Conservation (phyloP, 2,113 vertebrate species). For the Onychostoma macrolepis region DNA sequence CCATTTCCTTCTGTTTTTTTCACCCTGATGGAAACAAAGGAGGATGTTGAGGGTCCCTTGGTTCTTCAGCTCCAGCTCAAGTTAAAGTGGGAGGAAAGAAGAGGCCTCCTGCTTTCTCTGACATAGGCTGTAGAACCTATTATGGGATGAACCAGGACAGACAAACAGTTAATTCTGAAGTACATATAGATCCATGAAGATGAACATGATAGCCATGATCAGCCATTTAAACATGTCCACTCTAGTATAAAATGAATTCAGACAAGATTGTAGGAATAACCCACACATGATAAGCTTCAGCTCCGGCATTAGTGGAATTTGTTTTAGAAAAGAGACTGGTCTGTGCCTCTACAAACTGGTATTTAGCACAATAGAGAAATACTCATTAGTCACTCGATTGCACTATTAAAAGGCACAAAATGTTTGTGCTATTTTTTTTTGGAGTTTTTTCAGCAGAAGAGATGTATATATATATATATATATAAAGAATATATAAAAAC, state of each 20-base stretch:
- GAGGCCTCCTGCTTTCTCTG: slow-evolving; percentile 18
- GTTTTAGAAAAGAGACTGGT: background rate
- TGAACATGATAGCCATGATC: background rate
- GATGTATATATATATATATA: too few species aligned
- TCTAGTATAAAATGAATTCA: background rate
- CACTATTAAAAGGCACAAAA: background rate
- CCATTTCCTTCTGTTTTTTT: slow-evolving; percentile 9
- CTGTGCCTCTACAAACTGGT: background rate
- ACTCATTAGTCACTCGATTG: background rate
- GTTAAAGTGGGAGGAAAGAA: background rate
- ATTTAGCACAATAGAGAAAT: background rate
- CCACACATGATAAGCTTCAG: background rate
- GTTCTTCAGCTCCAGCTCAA: slow-evolving; percentile 35
- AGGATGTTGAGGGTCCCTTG: background rate
- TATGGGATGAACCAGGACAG: background rate
- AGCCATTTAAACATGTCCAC: background rate
- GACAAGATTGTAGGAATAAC: background rate
- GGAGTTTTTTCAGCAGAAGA: background rate
- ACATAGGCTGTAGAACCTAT: background rate
- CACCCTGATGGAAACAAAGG: slow-evolving; percentile 17
- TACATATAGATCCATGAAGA: background rate
- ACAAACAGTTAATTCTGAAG: background rate
- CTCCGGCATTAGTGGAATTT: background rate
- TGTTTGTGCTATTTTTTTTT: background rate
- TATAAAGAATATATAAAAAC: background rate